A percentile compares a stretch with the other conserved stretches of the same genome.
Conservation (phyloP, 2,113 vertebrate species). For the Chaetorhynchus papuensis region DNA sequence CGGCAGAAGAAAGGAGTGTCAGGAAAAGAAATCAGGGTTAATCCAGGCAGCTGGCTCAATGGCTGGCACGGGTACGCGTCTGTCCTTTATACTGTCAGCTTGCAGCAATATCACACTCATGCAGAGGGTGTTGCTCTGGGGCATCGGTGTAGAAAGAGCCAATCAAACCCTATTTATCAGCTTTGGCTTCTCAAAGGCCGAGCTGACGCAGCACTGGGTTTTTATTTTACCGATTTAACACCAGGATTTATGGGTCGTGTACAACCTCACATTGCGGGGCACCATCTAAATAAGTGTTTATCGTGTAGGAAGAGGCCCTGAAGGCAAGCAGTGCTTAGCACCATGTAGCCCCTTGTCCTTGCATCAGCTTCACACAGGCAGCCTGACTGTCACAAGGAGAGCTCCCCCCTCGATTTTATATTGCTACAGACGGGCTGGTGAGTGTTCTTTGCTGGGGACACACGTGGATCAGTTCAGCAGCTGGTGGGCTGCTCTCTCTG, state of each 20-base stretch:
- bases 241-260: conserved; percentile 46
- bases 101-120: conserved; percentile 35
- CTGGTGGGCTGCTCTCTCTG: neutral
- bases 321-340: neutral
- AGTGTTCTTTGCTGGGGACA: neutral
- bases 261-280: neutral
- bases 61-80: neutral
- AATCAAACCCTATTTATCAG: conserved; percentile 41
- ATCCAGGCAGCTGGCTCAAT: conserved; percentile 18
- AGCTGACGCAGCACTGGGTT: conserved; percentile 32
- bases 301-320: neutral
- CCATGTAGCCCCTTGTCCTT: neutral
- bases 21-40: conserved; percentile 35
- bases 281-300: conserved; percentile 49
- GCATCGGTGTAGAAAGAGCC: conserved; percentile 24
- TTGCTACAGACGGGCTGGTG: fast-evolving
- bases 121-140: conserved; percentile 23
- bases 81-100: conserved; percentile 41
- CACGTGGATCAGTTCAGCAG: neutral
- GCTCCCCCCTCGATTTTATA: neutral
- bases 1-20: conserved; percentile 24
- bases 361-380: neutral
- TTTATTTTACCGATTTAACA: conserved; percentile 51
- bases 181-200: conserved; percentile 35
- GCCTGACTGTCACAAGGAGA: neutral